Evolutionary conservation across 2,797 vertebrate genomes (phyloP), one percentile per base, ranked within the genome.

Genomic region (Prunella strophiata): DNA sequence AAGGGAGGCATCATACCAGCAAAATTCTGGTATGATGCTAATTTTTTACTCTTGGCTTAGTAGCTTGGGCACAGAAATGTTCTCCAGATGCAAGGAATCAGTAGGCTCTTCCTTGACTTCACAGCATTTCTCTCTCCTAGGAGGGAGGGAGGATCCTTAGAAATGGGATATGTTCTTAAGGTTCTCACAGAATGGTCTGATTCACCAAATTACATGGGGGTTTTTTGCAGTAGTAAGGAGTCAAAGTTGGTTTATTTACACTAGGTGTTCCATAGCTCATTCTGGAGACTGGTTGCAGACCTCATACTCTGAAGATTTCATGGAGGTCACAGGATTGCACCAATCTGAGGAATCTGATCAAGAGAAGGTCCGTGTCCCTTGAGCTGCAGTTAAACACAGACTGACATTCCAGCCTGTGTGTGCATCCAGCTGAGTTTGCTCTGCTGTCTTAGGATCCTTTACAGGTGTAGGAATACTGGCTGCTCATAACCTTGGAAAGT

Each of bases 401-500:
- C 50, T 70, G 57, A 21, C 13, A 63, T 91, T 72, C 36, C 45
- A 59, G 62, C 4, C 3, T 18, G 6, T 8, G 29, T 16, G 12
- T 54, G 38, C 5, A 4, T 18, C 51, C 8, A 7, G 40, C 54
- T 54, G 29, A 72, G 58, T 58, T 77, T 58, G 54, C 58, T 86
- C 32, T 75, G 66, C 89, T 92, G 70, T 75, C 85, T 76, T 16
- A 9, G 51, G 51, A 43, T 47, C 34, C 83, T 73, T 38, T 76
- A 42, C 48, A 94, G 77, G 83, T 95, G 45, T 59, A 52, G 45
- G 68, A 92, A 72, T 66, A 38, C 54, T 88, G 58, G 47, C 65
- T 93, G 81, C 93, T 89, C 36, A 4, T 81, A 75, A 88, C 91
- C 91, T 95, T 84, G 87, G 85, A 30, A 77, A 91, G 71, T 81